Conservation (phyloP, 2,888 invertebrate genomes). For the Orthosia incerta region DNA sequence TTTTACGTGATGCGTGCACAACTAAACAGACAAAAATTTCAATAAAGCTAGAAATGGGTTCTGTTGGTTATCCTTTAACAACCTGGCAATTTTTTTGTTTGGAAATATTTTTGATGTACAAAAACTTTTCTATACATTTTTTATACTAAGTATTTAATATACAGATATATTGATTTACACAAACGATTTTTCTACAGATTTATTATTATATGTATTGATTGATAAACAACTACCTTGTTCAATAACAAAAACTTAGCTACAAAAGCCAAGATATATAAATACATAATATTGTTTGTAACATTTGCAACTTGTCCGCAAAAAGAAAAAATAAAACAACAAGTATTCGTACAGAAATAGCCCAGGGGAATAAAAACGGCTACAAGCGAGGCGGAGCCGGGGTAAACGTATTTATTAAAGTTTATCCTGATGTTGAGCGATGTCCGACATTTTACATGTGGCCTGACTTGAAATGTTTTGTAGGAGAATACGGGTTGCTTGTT, state of each 20-base stretch:
- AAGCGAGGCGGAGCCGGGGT: constrained; percentile 2
- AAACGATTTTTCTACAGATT: too few species aligned
- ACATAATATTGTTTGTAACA: constrained; percentile 8
- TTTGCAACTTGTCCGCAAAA: constrained; percentile 31
- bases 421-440: constrained; percentile 58
- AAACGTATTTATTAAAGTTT: constrained; percentile 56
- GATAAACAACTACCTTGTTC: too few species aligned
- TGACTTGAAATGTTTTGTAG: constrained; percentile 26
- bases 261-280: not conserved
- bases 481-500: not conserved
- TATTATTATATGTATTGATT: too few species aligned
- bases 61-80: too few species aligned
- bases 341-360: constrained; percentile 27
- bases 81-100: too few species aligned
- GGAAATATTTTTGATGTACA: too few species aligned
- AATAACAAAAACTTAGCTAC: not conserved
- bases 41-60: too few species aligned
- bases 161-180: too few species aligned
- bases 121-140: too few species aligned
- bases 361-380: constrained; percentile 48
- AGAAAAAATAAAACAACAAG: constrained; percentile 25
- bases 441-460: constrained; percentile 39
- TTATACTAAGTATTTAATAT: too few species aligned
- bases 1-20: too few species aligned
- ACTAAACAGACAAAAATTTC: too few species aligned